Percentiles rank a stretch among this genome's conserved stretches.
These are phyloP conservation scores for Notarius quadriscutis DNA, from an alignment of 2,113 vertebrate species.

Conservation along the genomic window DNA sequence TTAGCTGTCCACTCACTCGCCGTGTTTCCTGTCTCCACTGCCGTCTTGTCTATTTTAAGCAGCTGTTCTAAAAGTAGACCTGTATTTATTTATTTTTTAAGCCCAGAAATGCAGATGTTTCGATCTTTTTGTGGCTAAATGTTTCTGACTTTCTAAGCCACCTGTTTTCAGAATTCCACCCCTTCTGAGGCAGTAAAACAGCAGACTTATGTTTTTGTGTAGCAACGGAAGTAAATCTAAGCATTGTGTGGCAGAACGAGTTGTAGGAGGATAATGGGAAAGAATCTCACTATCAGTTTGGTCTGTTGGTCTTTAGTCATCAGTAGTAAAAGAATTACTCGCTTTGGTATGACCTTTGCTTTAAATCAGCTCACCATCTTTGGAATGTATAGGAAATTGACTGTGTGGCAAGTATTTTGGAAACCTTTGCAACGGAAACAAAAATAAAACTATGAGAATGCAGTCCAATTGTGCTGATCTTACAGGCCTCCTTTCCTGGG, in stretches of 20 bases:
- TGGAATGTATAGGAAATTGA: too few species aligned
- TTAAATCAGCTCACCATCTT: background rate
- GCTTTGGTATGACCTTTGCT: too few species aligned
- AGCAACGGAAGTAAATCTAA: slow-evolving; percentile 15
- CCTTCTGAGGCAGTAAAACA: background rate
- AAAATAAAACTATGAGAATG: background rate
- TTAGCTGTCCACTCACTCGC: slow-evolving; percentile 44
- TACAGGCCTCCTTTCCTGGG: background rate
- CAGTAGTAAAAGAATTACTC: slow-evolving; percentile 14
- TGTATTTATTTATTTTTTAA: slow-evolving; percentile 2
- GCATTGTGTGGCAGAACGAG: background rate
- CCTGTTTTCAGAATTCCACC: slow-evolving; percentile 23
- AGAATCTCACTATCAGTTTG: slow-evolving; percentile 51
- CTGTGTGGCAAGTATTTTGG: background rate
- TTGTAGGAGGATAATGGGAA: slow-evolving; percentile 39
- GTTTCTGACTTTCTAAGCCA: background rate
- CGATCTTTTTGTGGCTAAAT: slow-evolving; percentile 22
- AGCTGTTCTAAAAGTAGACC: slow-evolving; percentile 41
- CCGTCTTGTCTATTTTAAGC: slow-evolving; percentile 47
- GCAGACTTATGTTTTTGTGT: background rate
- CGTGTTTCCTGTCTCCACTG: slow-evolving; percentile 47
- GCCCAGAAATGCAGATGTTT: slow-evolving; percentile 42
- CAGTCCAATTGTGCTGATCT: background rate
- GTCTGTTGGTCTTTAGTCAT: slow-evolving; percentile 57
- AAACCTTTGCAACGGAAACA: background rate